A percentile compares a stretch with the other conserved stretches of the same genome.
Evolutionary conservation across 2,797 vertebrate genomes (phyloP).

Genomic region (Fratercula arctica): DNA sequence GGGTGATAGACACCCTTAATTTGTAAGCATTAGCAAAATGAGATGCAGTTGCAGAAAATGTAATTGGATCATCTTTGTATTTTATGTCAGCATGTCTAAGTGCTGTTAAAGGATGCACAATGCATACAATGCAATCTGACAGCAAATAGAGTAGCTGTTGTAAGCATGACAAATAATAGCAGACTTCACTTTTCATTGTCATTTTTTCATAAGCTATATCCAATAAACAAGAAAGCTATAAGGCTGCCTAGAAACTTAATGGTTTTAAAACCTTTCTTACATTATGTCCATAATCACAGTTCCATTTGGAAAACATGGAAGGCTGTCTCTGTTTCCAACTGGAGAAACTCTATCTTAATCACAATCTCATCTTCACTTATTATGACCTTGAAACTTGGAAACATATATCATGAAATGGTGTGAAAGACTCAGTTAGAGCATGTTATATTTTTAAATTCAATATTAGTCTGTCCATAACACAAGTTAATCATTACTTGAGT

Average conservation of each 20-base stretch:
- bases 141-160: constrained; percentile 15
- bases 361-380: background rate
- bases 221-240: constrained; percentile 49
- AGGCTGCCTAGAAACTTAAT: constrained; percentile 24
- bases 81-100: constrained; percentile 62
- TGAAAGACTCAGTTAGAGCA: background rate
- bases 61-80: constrained; percentile 71
- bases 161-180: constrained; percentile 47
- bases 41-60: constrained; percentile 64
- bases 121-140: constrained; percentile 21
- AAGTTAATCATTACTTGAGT: background rate
- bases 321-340: constrained; percentile 6
- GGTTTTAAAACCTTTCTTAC: constrained; percentile 57
- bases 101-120: constrained; percentile 32
- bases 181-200: constrained; percentile 46
- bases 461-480: constrained; percentile 18
- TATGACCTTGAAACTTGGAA: constrained; percentile 1
- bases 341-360: constrained; percentile 29
- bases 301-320: constrained; percentile 49
- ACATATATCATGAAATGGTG: background rate
- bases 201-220: constrained; percentile 25
- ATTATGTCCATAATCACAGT: constrained; percentile 52
- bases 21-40: constrained; percentile 73
- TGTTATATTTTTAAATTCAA: background rate
- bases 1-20: constrained; percentile 70